Evolutionary conservation across 2,113 vertebrate species (phyloP), one percentile per base, ranked within the genome.

Genomic region (Erythrocercus mccallii): DNA sequence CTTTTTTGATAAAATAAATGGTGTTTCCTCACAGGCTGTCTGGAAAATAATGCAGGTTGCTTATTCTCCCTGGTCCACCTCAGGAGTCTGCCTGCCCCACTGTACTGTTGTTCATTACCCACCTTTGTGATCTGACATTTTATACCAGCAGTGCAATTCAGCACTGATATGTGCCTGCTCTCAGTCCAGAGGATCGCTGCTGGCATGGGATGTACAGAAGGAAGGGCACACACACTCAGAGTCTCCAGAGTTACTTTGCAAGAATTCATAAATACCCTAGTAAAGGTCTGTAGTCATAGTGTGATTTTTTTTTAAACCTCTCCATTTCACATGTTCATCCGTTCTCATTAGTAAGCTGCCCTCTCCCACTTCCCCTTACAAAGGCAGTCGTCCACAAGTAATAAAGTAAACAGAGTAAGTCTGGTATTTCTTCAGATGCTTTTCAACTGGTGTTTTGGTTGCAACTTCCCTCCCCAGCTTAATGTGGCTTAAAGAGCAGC

Each of bases 391-490:
- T 56, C 54, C 40, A 65, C 25, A 84, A 77, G 54, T 35, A 74
- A 83, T 35, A 80, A 82, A 56, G 44, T 16, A 87, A 90, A 64
- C 48, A 69, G 19, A 84, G 1, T 44, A 70, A 86, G 44, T 79
- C 57, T 61, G 35, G 8, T 72, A 60, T 74, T 86, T 83, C 53
- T 92, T 81, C 65, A 81, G 53, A 79, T 68, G 40, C 31, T 92
- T 96, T 94, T 92, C n/a, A 71, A 74, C 20, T 22, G 20, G 13
- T 74, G 54, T 86, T 94, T 78, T 79, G 40, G 38, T 85, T 80
- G 48, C 81, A 81, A 13, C 56, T 91, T 92, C 77, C 70, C 81
- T 72, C 45, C 6, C 10, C 3, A 4, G n/a, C 23, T 71, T 83
- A 83, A 50, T 31, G n/a, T 5, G 6, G 45, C 38, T 74, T 81